Conservation (phyloP, 2,888 invertebrate genomes). For the Melipona beecheii region DNA sequence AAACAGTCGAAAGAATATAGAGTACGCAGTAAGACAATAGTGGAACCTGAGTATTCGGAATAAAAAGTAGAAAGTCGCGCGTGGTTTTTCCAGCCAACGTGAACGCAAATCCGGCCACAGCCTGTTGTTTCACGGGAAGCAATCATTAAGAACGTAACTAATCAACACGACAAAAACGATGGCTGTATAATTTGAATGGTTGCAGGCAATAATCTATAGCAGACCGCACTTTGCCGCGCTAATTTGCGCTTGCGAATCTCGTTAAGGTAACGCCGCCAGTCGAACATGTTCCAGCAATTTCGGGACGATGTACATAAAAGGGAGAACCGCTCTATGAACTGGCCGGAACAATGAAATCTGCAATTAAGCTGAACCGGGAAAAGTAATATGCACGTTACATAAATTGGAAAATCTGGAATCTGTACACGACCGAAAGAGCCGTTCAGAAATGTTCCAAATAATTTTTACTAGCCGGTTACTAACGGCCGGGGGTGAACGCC, state of each 20-base stretch:
- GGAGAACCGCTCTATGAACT: conserved; percentile 42
- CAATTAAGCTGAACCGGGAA: conserved; percentile 37
- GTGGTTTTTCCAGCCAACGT: not conserved
- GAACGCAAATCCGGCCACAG: not conserved
- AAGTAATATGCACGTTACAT: conserved; percentile 42
- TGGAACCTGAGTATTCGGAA: too few relatives aligned
- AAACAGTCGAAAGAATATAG: too few relatives aligned
- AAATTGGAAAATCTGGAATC: conserved; percentile 47
- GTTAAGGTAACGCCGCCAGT: conserved; percentile 69
- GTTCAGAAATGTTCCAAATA: conserved; percentile 44
- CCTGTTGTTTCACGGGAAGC: not conserved
- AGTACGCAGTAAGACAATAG: too few relatives aligned
- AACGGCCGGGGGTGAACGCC: conserved; percentile 27
- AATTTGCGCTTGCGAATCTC: conserved; percentile 75
- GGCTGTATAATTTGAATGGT: conserved; percentile 16
- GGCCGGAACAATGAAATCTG: conserved; percentile 44
- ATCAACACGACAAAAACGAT: conserved; percentile 30
- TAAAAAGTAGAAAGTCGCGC: too few relatives aligned
- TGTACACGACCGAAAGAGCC: conserved; percentile 6
- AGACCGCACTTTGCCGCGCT: conserved; percentile 68
- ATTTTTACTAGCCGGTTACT: conserved; percentile 34
- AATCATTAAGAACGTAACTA: conserved; percentile 3
- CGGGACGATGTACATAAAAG: conserved; percentile 17
- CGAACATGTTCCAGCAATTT: conserved; percentile 39
- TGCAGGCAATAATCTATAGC: conserved; percentile 60